Conservation (phyloP, 2,113 vertebrate species). For the Corvus cornix region DNA sequence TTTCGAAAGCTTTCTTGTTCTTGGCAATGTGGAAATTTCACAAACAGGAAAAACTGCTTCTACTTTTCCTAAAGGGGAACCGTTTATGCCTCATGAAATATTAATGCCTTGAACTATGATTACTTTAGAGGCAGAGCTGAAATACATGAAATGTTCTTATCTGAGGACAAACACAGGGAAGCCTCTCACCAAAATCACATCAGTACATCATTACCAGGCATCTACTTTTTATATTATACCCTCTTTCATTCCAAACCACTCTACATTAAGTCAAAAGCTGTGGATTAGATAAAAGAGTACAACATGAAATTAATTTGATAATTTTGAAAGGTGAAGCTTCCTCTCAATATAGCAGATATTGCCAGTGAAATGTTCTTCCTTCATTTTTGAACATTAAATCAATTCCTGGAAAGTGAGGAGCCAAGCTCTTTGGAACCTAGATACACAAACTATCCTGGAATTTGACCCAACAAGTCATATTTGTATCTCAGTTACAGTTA, state of each 20-base stretch:
- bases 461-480: neutral
- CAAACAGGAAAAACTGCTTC: slow-evolving; percentile 72
- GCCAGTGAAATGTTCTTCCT: neutral
- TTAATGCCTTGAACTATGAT: neutral
- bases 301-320: neutral
- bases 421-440: neutral
- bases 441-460: neutral
- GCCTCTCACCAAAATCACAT: neutral
- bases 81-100: slow-evolving; percentile 20
- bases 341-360: neutral
- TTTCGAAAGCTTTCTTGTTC: slow-evolving; percentile 51
- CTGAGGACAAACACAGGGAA: neutral
- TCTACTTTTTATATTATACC: neutral
- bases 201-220: neutral
- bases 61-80: slow-evolving; percentile 58
- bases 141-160: neutral
- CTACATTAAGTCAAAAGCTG: neutral
- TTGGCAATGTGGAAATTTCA: slow-evolving; percentile 59
- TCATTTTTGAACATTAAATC: neutral
- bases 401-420: neutral
- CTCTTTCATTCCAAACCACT: neutral
- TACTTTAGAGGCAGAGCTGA: neutral
- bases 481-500: neutral
- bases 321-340: neutral
- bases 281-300: neutral